phyloP scores from a whole-genome alignment of 2,797 vertebrate species.

The Tachyglossus aculeatus region DNA sequence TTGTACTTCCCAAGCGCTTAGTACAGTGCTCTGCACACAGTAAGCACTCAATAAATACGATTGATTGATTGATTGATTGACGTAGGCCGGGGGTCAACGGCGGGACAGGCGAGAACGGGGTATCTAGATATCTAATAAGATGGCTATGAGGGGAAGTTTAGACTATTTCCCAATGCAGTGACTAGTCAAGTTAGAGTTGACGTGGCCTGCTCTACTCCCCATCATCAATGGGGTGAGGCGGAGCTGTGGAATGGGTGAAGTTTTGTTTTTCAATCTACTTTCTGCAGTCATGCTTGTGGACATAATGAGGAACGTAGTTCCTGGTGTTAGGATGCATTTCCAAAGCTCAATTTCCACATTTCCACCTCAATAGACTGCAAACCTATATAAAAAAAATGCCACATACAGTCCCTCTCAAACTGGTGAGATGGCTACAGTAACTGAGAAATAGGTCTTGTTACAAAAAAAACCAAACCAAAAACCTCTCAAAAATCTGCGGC shows the following conservation, averaged over 20 bases:
- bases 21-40: no score
- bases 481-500: background rate
- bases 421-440: background rate
- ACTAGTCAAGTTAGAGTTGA: background rate
- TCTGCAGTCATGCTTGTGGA: background rate
- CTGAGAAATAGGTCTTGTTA: no score
- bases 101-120: no score
- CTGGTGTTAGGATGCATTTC: background rate
- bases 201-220: background rate
- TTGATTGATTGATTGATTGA: no score
- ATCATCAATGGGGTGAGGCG: background rate
- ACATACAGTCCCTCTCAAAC: background rate
- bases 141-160: no score
- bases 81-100: no score
- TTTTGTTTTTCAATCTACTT: slow-evolving; percentile 6
- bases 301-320: background rate
- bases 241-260: background rate
- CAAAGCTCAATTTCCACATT: background rate
- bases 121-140: no score
- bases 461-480: no score
- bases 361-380: background rate
- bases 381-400: background rate
- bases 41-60: no score
- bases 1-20: no score
- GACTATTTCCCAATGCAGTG: background rate